Evolutionary conservation across 2,113 vertebrate species (phyloP), one percentile per base, ranked within the genome.

Genomic region (Steatornis caripensis): DNA sequence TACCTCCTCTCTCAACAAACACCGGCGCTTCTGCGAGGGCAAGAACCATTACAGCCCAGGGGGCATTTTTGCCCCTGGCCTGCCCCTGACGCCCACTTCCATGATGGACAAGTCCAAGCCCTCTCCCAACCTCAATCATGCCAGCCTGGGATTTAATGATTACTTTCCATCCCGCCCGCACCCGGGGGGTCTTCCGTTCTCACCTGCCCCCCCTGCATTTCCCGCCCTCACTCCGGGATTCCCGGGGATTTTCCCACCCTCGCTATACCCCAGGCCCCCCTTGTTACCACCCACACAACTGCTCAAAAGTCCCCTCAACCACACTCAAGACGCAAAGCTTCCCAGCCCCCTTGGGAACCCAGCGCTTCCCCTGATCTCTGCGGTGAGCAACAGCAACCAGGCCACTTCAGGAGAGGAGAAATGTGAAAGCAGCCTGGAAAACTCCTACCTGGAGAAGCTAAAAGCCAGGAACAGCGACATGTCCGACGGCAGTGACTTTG

Each of bases 1-100:
- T 98, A 99, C 99, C 98, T 99, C 99, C 95, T 99, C 99, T 92
- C 99, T 99, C 98, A 99, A 99, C 98, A 99, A 99, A 97, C 99
- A 99, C 95, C 99, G 99, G 16, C 99, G 99, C 97, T 99, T 99
- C 98, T 99, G 99, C 81, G 99, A 99, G 98, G 99, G 99, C 98
- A 99, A 99, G 98, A 99, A 99, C 98, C 99, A 99, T 98, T 99
- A 99, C 76, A 97, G 98, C 82, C 99, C 99, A 0, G 98, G 98
- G 5, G 97, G 99, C 55, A 97, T 99, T 97, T 99, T 99, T 41
- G 98, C 98, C 21, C 98, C 99, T 0, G 99, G 99, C 90, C 99
- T 99, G n/a, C 99, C 99, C 87, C 97, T 99, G 92, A 98, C 99
- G 61, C 99, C 99, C 86, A 99, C 98, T 78, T 99, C 99, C 80